Conservation (phyloP, 2,888 invertebrate genomes). For the Portevinia maculata region DNA sequence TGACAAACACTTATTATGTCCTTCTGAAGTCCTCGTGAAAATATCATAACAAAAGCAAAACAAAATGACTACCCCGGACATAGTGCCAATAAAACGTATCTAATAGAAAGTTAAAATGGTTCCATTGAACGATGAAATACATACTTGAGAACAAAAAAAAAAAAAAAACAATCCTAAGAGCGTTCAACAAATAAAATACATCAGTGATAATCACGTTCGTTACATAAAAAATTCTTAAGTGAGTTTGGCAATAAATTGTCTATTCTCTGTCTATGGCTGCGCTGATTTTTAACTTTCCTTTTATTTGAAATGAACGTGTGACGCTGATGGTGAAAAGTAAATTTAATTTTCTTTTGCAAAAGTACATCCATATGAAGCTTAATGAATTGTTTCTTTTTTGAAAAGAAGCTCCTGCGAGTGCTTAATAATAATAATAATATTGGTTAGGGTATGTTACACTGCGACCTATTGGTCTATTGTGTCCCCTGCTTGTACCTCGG, state of each 20-base stretch:
- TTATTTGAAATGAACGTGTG: constrained; percentile 13
- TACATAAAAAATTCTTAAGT: constrained; percentile 28
- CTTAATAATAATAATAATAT: too few relatives aligned
- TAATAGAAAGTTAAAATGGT: constrained; percentile 29
- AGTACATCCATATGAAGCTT: too few relatives aligned
- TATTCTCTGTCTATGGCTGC: background rate
- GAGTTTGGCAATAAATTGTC: constrained; percentile 39
- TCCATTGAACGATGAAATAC: constrained; percentile 1
- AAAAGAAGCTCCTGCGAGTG: too few relatives aligned
- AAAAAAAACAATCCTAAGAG: background rate
- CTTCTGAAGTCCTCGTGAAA: too few relatives aligned
- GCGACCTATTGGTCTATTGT: too few relatives aligned
- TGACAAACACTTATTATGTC: too few relatives aligned
- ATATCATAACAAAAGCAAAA: too few relatives aligned
- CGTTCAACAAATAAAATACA: constrained; percentile 18
- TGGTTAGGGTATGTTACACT: too few relatives aligned
- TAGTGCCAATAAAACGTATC: constrained; percentile 39
- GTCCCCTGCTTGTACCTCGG: too few relatives aligned
- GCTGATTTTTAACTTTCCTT: constrained; percentile 18
- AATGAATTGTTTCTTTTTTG: too few relatives aligned
- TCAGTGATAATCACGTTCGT: constrained; percentile 30
- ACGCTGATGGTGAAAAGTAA: background rate
- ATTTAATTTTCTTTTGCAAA: too few relatives aligned
- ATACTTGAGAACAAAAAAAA: constrained; percentile 1
- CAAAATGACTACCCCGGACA: constrained; percentile 20